Base-by-base conservation (phyloP, 2,888 invertebrate genomes). In the Notocelia uddmanniana region DNA sequence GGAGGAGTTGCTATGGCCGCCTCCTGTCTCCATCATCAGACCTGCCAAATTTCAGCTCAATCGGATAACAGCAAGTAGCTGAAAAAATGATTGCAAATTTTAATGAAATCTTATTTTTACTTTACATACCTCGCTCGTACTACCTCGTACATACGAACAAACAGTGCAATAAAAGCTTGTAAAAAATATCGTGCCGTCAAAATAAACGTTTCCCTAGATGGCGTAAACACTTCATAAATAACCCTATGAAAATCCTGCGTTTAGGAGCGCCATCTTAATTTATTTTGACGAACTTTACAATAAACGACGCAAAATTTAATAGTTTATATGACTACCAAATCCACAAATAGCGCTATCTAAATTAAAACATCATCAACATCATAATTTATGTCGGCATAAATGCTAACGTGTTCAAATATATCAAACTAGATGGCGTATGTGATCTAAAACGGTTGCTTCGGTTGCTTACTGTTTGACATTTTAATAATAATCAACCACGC, bases 381-480 rank as follows among this genome's bases (percentile, higher is more conserved):
- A n/a, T 45, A 45, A 45, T 45, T 13, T 8, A 37, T 34, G 34
- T 23, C 64, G 48, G 26, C 69, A 9, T 41, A 60, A 58, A 45
- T 11, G 41, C 63, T 52, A 72, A 48, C 1, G 3, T 19, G 55
- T 74, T 67, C 34, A 52, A 34, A 26, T 15, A 60, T n/a, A 34
- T 21, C 59, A 50, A 73, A 73, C 81, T 76, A 90, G 89, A 88
- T 89, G 89, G 82, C 89, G 83, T 80, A 80, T 75, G 66, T 74
- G 57, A 70, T 74, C 75, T 83, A 82, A 52, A 71, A 83, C 81
- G 79, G 83, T 84, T 85, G 81, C 68, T 60, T 60, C 81, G 79
- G 83, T 84, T 85, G 81, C 69, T 63, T 63, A 80, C 79, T 82
- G 82, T 85, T 86, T 90, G 90, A 90, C 90, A 88, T 89, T 88